A percentile compares a stretch with the other conserved stretches of the same genome.
Evolutionary conservation across 2,888 invertebrate genomes (phyloP).

Genomic region (Bursaphelenchus okinawaensis): DNA sequence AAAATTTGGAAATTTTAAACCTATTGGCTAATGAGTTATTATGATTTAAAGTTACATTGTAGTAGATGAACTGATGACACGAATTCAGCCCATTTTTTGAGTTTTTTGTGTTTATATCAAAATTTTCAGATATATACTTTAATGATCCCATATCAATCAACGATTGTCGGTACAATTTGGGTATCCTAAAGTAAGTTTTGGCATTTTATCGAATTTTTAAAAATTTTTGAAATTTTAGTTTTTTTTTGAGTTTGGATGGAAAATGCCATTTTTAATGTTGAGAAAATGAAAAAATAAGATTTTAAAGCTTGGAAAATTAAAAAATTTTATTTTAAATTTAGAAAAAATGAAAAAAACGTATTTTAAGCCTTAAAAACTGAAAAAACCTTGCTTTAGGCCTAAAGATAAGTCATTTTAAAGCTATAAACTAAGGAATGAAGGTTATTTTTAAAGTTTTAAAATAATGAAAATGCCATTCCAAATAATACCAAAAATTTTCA

Average conservation of each 20-base stretch:
- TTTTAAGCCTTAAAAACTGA: no score
- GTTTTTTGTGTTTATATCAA: no score
- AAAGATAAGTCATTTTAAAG: background rate
- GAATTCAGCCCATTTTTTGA: background rate
- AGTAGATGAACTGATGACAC: background rate
- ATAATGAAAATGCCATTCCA: background rate
- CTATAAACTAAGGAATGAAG: background rate
- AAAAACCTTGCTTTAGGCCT: no score
- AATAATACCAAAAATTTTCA: background rate
- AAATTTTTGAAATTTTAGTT: background rate
- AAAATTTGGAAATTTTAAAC: no score
- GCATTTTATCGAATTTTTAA: background rate
- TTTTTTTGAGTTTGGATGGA: no score
- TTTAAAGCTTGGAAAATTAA: no score
- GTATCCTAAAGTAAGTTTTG: conserved; percentile 50
- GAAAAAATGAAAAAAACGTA: background rate
- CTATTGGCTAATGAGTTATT: no score
- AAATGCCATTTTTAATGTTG: no score
- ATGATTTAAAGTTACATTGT: no score
- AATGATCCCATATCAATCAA: conserved; percentile 59
- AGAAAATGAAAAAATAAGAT: no score
- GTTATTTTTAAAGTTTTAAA: background rate
- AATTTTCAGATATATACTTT: conserved; percentile 60
- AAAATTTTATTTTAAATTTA: no score
- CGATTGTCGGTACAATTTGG: conserved; percentile 61